Percentiles rank a stretch among this genome's conserved stretches.
Conservation (phyloP, 1,140 invertebrate genomes). For the Drosophila pallidifrons region DNA sequence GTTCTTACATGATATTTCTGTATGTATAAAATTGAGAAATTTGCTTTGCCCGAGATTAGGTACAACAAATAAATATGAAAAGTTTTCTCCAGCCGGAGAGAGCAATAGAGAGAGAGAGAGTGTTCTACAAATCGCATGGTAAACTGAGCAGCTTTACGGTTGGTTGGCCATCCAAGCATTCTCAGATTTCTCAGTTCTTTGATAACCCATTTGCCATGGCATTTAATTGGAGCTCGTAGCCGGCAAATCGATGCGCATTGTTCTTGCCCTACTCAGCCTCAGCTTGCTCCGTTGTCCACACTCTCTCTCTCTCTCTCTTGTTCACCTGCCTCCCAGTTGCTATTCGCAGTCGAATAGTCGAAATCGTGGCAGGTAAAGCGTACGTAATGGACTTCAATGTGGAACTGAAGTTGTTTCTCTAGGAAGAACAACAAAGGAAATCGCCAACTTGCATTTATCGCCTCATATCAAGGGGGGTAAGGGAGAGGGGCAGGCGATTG, state of each 20-base stretch:
- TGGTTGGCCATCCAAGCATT: conserved; percentile 3
- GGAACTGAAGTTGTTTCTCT: conserved; percentile 34
- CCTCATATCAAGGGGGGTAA: conserved; percentile 31
- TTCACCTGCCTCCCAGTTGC: background rate
- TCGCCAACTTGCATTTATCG: conserved; percentile 76
- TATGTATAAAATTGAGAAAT: no score
- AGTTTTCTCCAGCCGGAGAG: background rate
- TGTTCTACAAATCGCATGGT: background rate
- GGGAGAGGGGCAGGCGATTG: background rate
- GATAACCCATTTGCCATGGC: conserved; percentile 34
- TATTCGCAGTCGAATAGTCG: background rate
- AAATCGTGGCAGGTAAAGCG: conserved; percentile 37
- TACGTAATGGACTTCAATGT: conserved; percentile 53
- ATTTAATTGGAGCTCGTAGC: conserved; percentile 49
- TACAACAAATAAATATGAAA: background rate
- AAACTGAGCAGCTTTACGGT: conserved; percentile 30
- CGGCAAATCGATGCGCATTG: conserved; percentile 48
- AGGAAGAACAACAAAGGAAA: conserved; percentile 62
- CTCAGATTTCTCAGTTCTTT: conserved; percentile 16
- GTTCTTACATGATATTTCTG: no score
- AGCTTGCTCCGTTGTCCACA: background rate
- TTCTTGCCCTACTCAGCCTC: conserved; percentile 4
- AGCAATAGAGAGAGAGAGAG: conserved; percentile 1
- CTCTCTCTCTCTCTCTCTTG: background rate
- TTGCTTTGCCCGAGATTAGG: no score